A percentile compares a stretch with the other conserved stretches of the same genome.
phyloP scores from a whole-genome alignment of 2,888 invertebrate species.

The Polia nebulosa region DNA sequence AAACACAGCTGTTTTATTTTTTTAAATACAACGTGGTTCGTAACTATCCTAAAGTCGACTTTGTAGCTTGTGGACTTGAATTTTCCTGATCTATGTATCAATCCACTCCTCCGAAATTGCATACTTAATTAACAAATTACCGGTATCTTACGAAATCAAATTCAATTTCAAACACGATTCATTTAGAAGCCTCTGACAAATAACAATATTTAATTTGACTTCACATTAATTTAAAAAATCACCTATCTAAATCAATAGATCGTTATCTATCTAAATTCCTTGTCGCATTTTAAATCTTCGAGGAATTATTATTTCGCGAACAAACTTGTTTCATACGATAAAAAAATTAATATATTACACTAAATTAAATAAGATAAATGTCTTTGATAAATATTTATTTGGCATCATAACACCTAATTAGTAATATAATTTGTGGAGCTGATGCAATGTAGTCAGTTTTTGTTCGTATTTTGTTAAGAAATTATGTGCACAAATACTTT shows the following conservation, averaged over 20 bases:
- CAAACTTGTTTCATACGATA: constrained; percentile 60
- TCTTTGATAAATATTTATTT: constrained; percentile 75
- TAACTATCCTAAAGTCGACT: too few species aligned
- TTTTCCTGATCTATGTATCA: not conserved
- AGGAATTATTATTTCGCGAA: constrained; percentile 61
- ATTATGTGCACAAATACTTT: not conserved
- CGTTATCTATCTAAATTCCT: constrained; percentile 57
- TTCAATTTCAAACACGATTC: constrained; percentile 24
- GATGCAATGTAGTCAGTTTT: constrained; percentile 64
- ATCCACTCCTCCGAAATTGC: not conserved
- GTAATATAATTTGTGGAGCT: constrained; percentile 74
- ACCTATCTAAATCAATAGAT: constrained; percentile 58
- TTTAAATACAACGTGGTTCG: too few species aligned
- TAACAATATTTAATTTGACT: constrained; percentile 46
- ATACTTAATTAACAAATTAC: not conserved
- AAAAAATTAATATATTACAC: constrained; percentile 62
- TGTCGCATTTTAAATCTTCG: constrained; percentile 47
- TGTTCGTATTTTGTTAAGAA: constrained; percentile 1
- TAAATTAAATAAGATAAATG: constrained; percentile 78
- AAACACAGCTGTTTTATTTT: too few species aligned
- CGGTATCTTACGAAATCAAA: not conserved
- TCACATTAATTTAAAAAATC: constrained; percentile 37
- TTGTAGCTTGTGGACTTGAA: too few species aligned
- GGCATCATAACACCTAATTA: constrained; percentile 83
- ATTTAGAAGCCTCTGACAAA: constrained; percentile 31